Evolutionary conservation across 2,113 vertebrate species (phyloP).

Genomic region (Porphyrio hochstetteri): DNA sequence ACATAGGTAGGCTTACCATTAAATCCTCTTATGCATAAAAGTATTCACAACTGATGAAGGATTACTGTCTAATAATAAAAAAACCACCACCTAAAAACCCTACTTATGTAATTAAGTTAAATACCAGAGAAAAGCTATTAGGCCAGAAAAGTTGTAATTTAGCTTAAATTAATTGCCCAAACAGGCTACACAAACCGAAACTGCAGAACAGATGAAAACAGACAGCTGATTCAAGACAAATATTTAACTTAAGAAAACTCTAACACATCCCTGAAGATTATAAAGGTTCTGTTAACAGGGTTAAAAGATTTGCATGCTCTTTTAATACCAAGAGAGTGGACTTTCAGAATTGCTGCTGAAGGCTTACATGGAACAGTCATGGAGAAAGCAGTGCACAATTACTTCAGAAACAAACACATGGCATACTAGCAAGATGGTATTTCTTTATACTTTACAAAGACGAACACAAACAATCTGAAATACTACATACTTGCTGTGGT

Average conservation of each 20-base stretch:
- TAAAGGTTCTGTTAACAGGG: not conserved
- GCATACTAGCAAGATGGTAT: not conserved
- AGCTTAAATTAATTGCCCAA: not conserved
- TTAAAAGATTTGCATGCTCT: not conserved
- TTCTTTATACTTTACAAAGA: not conserved
- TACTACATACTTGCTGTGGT: not conserved
- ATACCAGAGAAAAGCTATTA: not conserved
- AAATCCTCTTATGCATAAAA: not conserved
- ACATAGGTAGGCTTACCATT: not conserved
- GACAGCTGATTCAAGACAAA: not conserved
- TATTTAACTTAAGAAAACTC: not conserved
- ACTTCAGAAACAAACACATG: not conserved
- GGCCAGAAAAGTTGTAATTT: not conserved
- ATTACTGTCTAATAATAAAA: not conserved
- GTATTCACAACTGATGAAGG: not conserved
- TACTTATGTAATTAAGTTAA: not conserved
- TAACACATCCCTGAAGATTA: not conserved
- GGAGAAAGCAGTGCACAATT: not conserved
- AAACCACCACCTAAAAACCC: not conserved
- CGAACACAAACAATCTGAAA: not conserved
- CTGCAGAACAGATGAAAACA: not conserved
- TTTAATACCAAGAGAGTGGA: not conserved
- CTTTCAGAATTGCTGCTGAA: not conserved
- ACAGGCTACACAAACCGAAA: not conserved
- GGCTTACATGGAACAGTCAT: not conserved